These are phyloP conservation scores for Conchocele bisecta DNA, from an alignment of 2,888 invertebrate genomes.

Conservation along the genomic window DNA sequence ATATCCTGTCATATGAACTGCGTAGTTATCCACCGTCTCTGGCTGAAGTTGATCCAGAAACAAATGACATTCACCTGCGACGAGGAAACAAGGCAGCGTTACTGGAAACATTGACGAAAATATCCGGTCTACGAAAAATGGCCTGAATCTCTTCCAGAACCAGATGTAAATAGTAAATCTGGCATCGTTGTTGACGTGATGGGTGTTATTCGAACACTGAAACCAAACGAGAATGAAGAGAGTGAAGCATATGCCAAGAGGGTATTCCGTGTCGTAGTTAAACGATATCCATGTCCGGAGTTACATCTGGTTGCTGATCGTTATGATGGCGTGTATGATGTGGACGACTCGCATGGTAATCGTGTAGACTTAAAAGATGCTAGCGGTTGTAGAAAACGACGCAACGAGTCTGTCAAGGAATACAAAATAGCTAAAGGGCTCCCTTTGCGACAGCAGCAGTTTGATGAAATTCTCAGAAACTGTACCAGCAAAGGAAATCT, in stretches of 20 bases:
- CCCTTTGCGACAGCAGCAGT: not conserved
- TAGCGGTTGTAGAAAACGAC: not conserved
- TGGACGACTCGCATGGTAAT: not conserved
- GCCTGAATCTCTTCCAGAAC: not conserved
- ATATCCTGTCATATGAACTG: not conserved
- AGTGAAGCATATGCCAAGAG: not conserved
- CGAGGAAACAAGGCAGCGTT: not conserved
- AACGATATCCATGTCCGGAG: not conserved
- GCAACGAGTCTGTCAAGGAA: not conserved
- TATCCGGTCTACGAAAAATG: not conserved
- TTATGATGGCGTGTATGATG: constrained; percentile 2
- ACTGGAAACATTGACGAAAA: not conserved
- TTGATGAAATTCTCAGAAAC: not conserved
- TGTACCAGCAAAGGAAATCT: not conserved
- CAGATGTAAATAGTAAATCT: not conserved
- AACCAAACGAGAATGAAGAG: not conserved
- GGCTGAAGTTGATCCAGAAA: not conserved
- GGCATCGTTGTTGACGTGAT: not conserved
- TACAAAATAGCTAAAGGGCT: not conserved
- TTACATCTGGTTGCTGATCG: constrained; percentile 4
- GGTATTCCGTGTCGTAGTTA: not conserved
- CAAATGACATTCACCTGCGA: not conserved
- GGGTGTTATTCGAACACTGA: not conserved
- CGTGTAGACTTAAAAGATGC: not conserved
- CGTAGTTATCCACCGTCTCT: not conserved